Evolutionary conservation across 2,113 vertebrate species (phyloP), one percentile per base, ranked within the genome.

Genomic region (Chloroceryle aenea): DNA sequence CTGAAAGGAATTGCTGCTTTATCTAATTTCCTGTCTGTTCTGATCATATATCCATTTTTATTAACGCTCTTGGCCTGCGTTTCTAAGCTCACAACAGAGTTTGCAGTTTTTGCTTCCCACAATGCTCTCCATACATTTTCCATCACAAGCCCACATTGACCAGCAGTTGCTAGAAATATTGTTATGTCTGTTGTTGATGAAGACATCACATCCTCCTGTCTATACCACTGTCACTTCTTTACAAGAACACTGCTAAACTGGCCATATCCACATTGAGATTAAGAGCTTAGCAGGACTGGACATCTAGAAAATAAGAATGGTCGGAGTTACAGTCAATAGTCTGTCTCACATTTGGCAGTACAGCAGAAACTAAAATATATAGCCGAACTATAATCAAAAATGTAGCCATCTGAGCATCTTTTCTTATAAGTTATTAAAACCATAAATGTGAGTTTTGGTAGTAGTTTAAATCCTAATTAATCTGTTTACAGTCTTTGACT

Each of bases 241-340:
- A 91, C 78, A 94, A 80, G 43, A 77, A 43, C 75, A 36, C 23
- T 66, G 40, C 81, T 82, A 85, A 95, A 94, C 78, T 79, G 74
- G 23, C 67, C 90, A 77, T 74, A 93, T 85, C 94, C 85, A 47
- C 94, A 59, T 25, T 69, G 91, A 97, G 95, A 94, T 96, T 94
- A 97, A 95, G 59, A 91, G 91, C 63, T 97, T 94, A 96, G 59
- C 32, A 79, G 91, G 55, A 95, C 85, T 74, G 75, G 85, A 86
- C 87, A 71, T 80, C 75, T 95, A 43, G 75, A 91, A 96, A 94
- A 96, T 87, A 96, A 94, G 68, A 87, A 63, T 83, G 79, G 85
- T 27, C 71, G 88, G 87, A 91, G 38, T 91, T 80, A 34, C 38
- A 86, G 72, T 91, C 85, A 80, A 95, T 94, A 94, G 25, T 66